Conservation (phyloP, 1,140 invertebrate genomes). For the Danaus plexippus region DNA sequence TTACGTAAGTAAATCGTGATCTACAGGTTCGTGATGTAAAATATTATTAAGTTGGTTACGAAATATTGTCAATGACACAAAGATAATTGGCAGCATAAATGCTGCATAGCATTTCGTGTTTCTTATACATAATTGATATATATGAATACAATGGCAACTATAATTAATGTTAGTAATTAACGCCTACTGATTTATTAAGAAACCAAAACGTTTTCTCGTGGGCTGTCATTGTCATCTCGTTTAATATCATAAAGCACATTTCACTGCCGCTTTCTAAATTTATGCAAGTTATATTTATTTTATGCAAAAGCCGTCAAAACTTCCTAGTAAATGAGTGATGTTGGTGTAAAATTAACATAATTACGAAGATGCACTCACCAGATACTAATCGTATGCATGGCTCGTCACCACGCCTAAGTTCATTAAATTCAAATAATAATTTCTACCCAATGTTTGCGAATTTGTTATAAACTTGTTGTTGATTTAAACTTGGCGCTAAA, state of each 20-base stretch:
- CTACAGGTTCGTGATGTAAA: slow-evolving; percentile 45
- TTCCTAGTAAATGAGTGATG: slow-evolving; percentile 36
- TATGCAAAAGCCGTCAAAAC: slow-evolving; percentile 30
- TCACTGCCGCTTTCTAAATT: slow-evolving; percentile 20
- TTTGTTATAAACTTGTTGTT: slow-evolving; percentile 25
- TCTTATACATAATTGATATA: slow-evolving; percentile 14
- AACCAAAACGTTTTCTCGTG: slow-evolving; percentile 7
- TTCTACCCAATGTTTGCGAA: slow-evolving; percentile 22
- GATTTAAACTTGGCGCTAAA: slow-evolving; percentile 13
- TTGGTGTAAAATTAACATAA: slow-evolving; percentile 50
- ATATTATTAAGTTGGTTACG: slow-evolving; percentile 43
- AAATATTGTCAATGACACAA: slow-evolving; percentile 51
- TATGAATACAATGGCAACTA: slow-evolving; percentile 26
- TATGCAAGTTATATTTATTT: slow-evolving; percentile 20
- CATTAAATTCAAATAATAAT: slow-evolving; percentile 31
- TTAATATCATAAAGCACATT: slow-evolving; percentile 13
- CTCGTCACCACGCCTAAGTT: slow-evolving; percentile 31
- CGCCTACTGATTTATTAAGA: slow-evolving; percentile 16
- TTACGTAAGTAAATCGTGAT: slow-evolving; percentile 26
- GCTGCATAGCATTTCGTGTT: slow-evolving; percentile 18
- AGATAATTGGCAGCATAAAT: slow-evolving; percentile 32
- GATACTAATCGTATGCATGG: slow-evolving; percentile 51
- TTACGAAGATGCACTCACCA: slow-evolving; percentile 45
- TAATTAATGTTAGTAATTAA: slow-evolving; percentile 13
- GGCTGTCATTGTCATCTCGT: slow-evolving; percentile 10